These are phyloP conservation scores for Labeo catla DNA, from an alignment of 2,113 vertebrate species.

Conservation along the genomic window DNA sequence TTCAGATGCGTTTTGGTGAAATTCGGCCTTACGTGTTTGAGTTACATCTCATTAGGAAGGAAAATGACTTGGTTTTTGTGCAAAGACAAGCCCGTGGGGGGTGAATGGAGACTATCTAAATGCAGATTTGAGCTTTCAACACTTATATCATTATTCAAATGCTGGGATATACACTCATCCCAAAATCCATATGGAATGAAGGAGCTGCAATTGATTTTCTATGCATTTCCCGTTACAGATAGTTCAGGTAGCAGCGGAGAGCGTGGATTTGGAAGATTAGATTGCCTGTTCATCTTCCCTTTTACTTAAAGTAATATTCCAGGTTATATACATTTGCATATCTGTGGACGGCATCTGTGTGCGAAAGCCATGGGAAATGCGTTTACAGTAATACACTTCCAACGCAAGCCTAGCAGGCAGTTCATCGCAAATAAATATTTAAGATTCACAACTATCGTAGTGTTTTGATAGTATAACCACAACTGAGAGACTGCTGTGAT, in stretches of 20 bases:
- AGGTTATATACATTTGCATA: background rate
- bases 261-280: background rate
- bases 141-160: conserved; percentile 53
- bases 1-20: background rate
- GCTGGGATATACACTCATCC: conserved; percentile 30
- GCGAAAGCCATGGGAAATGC: background rate
- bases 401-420: background rate
- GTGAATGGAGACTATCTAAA: conserved; percentile 71
- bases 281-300: background rate
- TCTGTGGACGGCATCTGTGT: conserved; percentile 1
- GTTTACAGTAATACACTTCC: background rate
- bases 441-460: background rate
- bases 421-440: background rate
- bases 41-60: background rate
- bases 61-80: conserved; percentile 25
- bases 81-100: conserved; percentile 45
- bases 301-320: background rate
- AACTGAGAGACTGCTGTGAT: background rate
- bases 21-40: conserved; percentile 8
- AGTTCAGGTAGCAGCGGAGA: background rate
- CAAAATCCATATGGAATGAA: conserved; percentile 3
- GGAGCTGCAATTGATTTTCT: background rate
- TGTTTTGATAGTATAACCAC: background rate
- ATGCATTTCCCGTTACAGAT: background rate
- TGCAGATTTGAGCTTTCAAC: conserved; percentile 64